Evolutionary conservation across 2,797 vertebrate species (phyloP), one percentile per base, ranked within the genome.

Genomic region (Megaceryle alcyon): DNA sequence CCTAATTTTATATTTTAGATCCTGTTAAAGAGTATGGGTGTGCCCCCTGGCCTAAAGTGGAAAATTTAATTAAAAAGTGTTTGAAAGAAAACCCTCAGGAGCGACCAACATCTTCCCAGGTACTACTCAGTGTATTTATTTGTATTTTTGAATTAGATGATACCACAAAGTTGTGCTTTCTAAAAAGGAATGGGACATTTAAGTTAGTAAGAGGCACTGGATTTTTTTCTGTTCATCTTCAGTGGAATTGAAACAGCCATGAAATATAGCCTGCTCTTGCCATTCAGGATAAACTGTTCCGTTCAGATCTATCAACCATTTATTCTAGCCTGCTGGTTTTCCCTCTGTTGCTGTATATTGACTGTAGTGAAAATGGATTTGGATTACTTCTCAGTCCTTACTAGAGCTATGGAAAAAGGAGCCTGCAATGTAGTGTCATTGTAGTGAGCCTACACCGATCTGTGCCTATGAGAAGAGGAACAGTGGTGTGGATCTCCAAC

Each of bases 1-100:
- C 2, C 10, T 90, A 19, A 95, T 63, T 91, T 93, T 92, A 63
- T 68, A 31, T 86, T 97, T 84, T 96, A 99, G 99, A 99, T 98
- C 99, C 99, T 65, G 99, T 99, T 14, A 98, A 98, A 96, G 98
- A 99, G 96, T 99, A 99, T 73, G 97, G 98, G n/a, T 99, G 99
- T 97, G 93, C 98, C 3, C 98, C 99, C 0, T 99, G 99, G 99
- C 99, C 98, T 15, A 92, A 98, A 91, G 98, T 99, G 95, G 98
- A 99, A 97, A 97, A 96, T 29, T 98, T 99, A 97, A 99, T 99
- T 98, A 98, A 97, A 89, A 98, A 98, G 18, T 99, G 99, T 97
- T 96, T 99, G 97, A 99, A 97, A 93, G 98, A 99, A 96, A 98
- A 98, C 71, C 99, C 99, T 65, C 99, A 99, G 96, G 98, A 98